phyloP scores from a whole-genome alignment of 2,113 vertebrate species.

The Catharus bicknelli region DNA sequence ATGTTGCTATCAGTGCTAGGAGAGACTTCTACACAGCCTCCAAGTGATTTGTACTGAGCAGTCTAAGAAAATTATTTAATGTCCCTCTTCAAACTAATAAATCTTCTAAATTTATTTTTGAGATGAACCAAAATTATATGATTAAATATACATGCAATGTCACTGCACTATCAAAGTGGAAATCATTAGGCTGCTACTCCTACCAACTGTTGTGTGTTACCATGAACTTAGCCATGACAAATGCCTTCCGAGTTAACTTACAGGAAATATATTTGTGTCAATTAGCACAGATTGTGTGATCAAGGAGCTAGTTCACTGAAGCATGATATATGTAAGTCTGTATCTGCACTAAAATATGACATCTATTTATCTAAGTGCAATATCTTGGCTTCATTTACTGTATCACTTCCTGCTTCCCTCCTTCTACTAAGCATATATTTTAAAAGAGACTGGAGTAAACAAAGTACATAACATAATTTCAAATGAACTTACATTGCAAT shows the following conservation, averaged over 20 bases:
- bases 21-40: conserved; percentile 40
- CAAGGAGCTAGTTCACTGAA: not conserved
- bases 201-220: not conserved
- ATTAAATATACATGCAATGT: conserved; percentile 45
- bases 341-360: not conserved
- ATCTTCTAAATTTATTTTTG: conserved; percentile 40
- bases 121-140: conserved; percentile 16
- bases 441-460: not conserved
- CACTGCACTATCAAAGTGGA: conserved; percentile 14
- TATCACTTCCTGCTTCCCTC: not conserved
- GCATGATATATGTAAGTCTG: not conserved
- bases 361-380: not conserved
- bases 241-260: conserved; percentile 1
- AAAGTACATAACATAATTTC: not conserved
- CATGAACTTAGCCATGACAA: conserved; percentile 2
- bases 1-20: not conserved
- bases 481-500: not conserved
- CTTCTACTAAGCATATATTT: not conserved
- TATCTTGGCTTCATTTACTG: not conserved
- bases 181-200: conserved; percentile 34
- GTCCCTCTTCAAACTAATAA: conserved; percentile 57
- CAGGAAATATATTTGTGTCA: not conserved
- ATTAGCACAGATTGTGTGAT: not conserved
- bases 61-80: conserved; percentile 50
- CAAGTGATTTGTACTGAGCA: conserved; percentile 38